These are phyloP conservation scores for Sthenelais limicola DNA, from an alignment of 2,888 invertebrate species.

Conservation along the genomic window DNA sequence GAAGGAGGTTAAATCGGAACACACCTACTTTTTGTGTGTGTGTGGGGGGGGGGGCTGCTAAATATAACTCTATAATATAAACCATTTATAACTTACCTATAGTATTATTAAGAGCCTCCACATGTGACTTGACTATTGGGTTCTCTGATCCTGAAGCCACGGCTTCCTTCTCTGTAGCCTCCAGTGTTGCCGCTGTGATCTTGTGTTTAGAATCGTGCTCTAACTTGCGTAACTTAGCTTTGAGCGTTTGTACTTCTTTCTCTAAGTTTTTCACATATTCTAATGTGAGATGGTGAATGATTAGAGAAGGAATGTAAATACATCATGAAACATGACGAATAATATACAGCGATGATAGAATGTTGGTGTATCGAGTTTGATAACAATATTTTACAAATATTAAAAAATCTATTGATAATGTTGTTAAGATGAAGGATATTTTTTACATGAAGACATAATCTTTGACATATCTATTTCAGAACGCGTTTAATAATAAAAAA, in stretches of 20 bases:
- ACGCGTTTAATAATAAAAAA: no score
- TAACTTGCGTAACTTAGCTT: slow-evolving; percentile 60
- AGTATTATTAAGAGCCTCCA: slow-evolving; percentile 65
- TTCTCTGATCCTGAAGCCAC: slow-evolving; percentile 53
- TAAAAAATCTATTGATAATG: no score
- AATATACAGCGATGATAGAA: no score
- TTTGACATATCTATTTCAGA: no score
- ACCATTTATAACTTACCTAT: slow-evolving; percentile 63
- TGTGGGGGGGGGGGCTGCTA: not conserved
- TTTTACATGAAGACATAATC: no score
- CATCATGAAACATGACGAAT: not conserved
- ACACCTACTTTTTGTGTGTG: no score
- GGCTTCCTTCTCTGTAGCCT: slow-evolving; percentile 17
- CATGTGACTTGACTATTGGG: slow-evolving; percentile 59
- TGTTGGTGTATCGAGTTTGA: no score
- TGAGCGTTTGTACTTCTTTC: slow-evolving; percentile 59
- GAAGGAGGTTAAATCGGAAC: not conserved
- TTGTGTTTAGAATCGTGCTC: slow-evolving; percentile 58
- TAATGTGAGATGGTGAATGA: slow-evolving; percentile 50
- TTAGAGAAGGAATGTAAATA: not conserved
- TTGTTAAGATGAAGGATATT: no score
- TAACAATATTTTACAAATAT: no score
- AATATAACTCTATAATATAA: not conserved
- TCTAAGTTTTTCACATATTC: slow-evolving; percentile 65
- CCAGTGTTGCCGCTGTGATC: slow-evolving; percentile 1